Base-by-base conservation (phyloP, 2,113 vertebrate genomes). In the Ramphastos sulfuratus region DNA sequence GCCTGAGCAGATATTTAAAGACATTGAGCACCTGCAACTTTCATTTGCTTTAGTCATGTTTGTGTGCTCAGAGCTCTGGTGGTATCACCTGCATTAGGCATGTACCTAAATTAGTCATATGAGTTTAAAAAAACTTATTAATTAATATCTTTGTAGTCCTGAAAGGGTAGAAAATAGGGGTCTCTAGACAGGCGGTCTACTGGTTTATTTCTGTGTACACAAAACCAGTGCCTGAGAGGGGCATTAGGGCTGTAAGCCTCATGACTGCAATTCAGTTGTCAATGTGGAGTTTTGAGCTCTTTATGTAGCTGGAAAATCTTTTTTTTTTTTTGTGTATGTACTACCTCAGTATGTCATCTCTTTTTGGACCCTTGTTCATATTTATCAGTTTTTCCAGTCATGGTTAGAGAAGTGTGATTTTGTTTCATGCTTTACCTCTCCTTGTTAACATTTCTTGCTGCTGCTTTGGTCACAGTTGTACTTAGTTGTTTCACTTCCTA, bases 361-460 rank as follows among this genome's bases (percentile, higher is more conserved):
- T 76, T 82, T 69, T 71, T 78, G 7, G 48, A 75, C 10, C 3
- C 58, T 60, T 50, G 6, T 65, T 69, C 30, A 6, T 3, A 1
- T 82, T 79, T 85, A 19, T 37, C 18, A 48, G 15, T 59, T 91
- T 94, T 82, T 21, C 52, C 23, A 63, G 35, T 73, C 6, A 3
- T 0, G 2, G 4, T 72, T 63, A 78, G 54, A 58, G 33, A 82
- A 46, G 31, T 9, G 4, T 37, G 25, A 19, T 33, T 69, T 20
- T 11, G 3, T 66, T 86, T 77, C 27, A 4, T 46, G 25, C 42
- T 21, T 33, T 44, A 48, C 58, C 7, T 94, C 30, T 80, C 23
- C 35, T 89, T 0, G 0, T 81, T 30, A 19, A 19, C 1, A 1
- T n/a, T 84, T 46, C 46, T 76, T 92, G 31, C 28, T 0, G 2